Evolutionary conservation across 2,888 invertebrate species (phyloP), one percentile per base, ranked within the genome.

Genomic region (Leptinotarsa juncta): DNA sequence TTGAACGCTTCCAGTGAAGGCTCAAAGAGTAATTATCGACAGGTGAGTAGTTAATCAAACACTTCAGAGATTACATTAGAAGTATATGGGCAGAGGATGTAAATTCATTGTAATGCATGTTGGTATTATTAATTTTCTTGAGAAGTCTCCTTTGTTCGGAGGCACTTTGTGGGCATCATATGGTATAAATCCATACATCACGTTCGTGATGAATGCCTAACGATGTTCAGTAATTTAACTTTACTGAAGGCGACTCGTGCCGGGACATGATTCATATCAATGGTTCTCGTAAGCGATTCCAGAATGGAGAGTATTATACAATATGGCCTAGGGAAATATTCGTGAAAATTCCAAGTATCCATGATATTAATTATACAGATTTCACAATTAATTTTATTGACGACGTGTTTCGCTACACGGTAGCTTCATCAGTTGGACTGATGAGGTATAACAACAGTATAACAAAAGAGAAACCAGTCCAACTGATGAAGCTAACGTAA

Each of bases 181-280:
- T 62, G 62, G 73, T 71, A 80, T 75, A 76, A 81, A 81, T 82
- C 81, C 81, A 82, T 82, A 82, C 79, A 82, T 82, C 82, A 82
- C 79, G 71, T 77, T 82, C 82, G 82, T 82, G 82, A 82, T 81
- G 81, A 82, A 82, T 81, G 79, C 78, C 78, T 78, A 80, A 81
- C 82, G 80, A 82, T 79, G 80, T 82, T 80, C 79, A 80, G 82
- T 82, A 81, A 83, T 83, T 83, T 82, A 82, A 82, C 81, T 82
- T 82, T 75, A 83, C 83, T 82, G 80, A 81, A 83, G 83, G 82
- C 82, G 81, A 82, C 80, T 82, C 83, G 83, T 83, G 83, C 82
- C 81, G 78, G 73, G 78, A 75, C 78, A 81, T 83, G 82, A 82
- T 82, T 82, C 82, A 82, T 81, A 81, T 82, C 81, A 78, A 79